Base-by-base conservation (phyloP, 2,888 invertebrate species). In the Rhodophaea formosa region DNA sequence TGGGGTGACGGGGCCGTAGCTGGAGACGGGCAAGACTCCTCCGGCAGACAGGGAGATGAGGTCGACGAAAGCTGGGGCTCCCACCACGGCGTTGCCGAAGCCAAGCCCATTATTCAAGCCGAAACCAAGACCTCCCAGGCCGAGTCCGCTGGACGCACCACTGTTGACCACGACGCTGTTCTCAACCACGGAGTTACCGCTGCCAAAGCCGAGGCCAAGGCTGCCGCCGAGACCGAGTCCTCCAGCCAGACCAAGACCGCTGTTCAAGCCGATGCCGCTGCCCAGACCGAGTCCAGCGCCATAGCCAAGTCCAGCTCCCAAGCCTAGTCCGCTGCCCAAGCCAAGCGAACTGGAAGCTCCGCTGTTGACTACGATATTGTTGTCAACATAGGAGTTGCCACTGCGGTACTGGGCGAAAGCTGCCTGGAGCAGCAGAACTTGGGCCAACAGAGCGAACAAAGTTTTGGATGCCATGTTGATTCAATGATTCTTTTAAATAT, bases 1-100 rank as follows among this genome's bases (percentile, higher is more conserved):
- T 8, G 81, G 79, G 1, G 75, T 62, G 8, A 75, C 63, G 12
- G 75, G 74, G 10, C 83, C 82, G 0, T 66, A 59, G 56, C 82
- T 82, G 58, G 71, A 61, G 0, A 79, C 70, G 10, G 72, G 64
- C 39, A 84, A 70, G 1, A 75, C 75, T 12, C 77, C 80, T 0
- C 82, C 81, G 46, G 69, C 75, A 10, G 81, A 75, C 5, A 77
- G 16, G 8, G 69, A 68, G 5, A 74, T 66, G 12, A 67, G 67
- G 43, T 68, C 68, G 8, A 67, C 62, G n/a, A 61, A 46, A 14
- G 49, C 62, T 56, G 51, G 60, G 42, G 57, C 62, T 43, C 23
- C 53, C 30, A 16, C 55, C 58, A 49, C 35, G 51, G 7, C 57
- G 56, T 42, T 45, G 23, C 56, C 61, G 15, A 45, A 35, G 29